phyloP scores from a whole-genome alignment of 2,888 invertebrate genomes.

The Graphium colonna region DNA sequence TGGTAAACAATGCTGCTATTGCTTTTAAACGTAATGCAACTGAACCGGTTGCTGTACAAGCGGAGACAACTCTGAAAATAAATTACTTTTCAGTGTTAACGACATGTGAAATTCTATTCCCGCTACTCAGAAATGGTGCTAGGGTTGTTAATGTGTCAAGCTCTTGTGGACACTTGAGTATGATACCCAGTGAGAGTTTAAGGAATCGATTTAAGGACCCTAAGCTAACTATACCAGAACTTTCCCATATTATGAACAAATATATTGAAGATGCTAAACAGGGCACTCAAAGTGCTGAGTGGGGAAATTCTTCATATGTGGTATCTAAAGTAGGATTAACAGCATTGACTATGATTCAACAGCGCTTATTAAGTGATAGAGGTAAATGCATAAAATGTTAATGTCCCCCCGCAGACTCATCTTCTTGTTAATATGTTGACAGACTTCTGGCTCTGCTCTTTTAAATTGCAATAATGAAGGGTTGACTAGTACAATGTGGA shows the following conservation, averaged over 20 bases:
- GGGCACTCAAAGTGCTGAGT: constrained; percentile 60
- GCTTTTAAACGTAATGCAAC: constrained; percentile 81
- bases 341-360: constrained; percentile 84
- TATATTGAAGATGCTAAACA: constrained; percentile 81
- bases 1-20: constrained; percentile 89
- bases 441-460: too few species aligned
- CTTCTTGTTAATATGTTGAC: too few species aligned
- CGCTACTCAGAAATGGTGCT: constrained; percentile 83
- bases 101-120: constrained; percentile 85
- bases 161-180: constrained; percentile 79
- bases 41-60: constrained; percentile 84
- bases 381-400: too few species aligned
- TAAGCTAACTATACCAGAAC: constrained; percentile 75
- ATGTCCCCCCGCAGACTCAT: too few species aligned
- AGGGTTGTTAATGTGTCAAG: constrained; percentile 89
- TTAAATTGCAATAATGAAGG: too few species aligned
- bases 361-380: constrained; percentile 61
- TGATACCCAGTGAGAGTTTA: constrained; percentile 77
- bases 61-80: constrained; percentile 83
- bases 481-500: too few species aligned
- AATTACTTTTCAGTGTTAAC: constrained; percentile 85
- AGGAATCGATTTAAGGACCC: constrained; percentile 72
- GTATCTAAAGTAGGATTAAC: constrained; percentile 88
- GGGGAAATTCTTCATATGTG: constrained; percentile 83
- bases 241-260: constrained; percentile 82